A percentile compares a stretch with the other conserved stretches of the same genome.
phyloP scores from a whole-genome alignment of 2,888 invertebrate species.

The Melipona bicolor region DNA sequence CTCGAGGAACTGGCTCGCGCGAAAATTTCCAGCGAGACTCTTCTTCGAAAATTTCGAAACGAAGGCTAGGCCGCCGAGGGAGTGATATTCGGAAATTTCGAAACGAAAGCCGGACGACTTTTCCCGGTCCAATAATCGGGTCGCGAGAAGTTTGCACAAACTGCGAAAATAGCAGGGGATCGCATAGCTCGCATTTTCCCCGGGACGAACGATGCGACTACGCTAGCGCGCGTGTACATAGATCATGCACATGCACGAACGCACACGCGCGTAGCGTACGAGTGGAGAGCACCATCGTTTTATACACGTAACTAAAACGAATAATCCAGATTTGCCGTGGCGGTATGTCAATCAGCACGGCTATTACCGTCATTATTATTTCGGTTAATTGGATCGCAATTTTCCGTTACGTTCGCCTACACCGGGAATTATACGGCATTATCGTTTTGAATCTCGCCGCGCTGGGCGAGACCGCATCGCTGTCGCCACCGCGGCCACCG shows the following conservation, averaged over 20 bases:
- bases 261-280: neutral
- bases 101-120: slow-evolving; percentile 36
- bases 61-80: neutral
- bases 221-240: neutral
- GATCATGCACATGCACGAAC: no score
- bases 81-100: slow-evolving; percentile 35
- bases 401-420: slow-evolving; percentile 55
- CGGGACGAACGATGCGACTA: neutral
- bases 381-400: slow-evolving; percentile 68
- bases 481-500: slow-evolving; percentile 1
- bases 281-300: slow-evolving; percentile 5
- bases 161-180: slow-evolving; percentile 31
- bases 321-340: slow-evolving; percentile 58
- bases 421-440: slow-evolving; percentile 57
- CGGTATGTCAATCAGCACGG: slow-evolving; percentile 59
- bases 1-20: neutral
- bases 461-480: slow-evolving; percentile 45
- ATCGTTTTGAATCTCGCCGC: slow-evolving; percentile 49
- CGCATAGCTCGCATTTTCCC: neutral
- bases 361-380: slow-evolving; percentile 66
- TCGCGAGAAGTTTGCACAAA: slow-evolving; percentile 52
- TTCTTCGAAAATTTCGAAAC: neutral
- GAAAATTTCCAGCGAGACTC: slow-evolving; percentile 11
- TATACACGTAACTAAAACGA: slow-evolving; percentile 38
- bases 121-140: slow-evolving; percentile 47